phyloP scores from a whole-genome alignment of 37 sponge, comb jelly and placozoan species.

The Chondrosia reniformis region DNA sequence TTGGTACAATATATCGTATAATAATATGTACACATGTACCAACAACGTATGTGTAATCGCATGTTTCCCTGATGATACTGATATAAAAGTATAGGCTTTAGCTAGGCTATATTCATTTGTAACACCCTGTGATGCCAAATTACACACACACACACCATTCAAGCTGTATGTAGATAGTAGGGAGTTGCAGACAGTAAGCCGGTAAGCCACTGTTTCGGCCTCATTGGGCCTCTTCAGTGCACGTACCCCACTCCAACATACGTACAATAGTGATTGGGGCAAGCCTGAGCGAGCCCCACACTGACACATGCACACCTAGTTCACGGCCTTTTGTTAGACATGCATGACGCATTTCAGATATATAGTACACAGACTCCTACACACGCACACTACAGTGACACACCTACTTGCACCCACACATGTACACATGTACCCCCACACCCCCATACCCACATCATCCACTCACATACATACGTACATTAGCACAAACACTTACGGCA shows the following conservation, averaged over 20 bases:
- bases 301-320: neutral
- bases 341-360: neutral
- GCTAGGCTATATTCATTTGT: neutral
- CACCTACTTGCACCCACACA: neutral
- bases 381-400: too few species aligned
- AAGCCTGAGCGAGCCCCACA: neutral
- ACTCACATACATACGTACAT: neutral
- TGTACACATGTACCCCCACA: neutral
- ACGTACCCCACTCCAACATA: constrained; percentile 3
- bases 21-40: neutral
- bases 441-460: neutral
- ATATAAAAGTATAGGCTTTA: too few species aligned
- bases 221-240: neutral
- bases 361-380: too few species aligned
- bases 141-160: constrained; percentile 18
- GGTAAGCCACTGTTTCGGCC: constrained; percentile 4
- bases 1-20: too few species aligned
- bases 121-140: too few species aligned
- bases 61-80: neutral
- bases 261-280: neutral
- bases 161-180: constrained; percentile 6
- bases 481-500: neutral
- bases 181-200: constrained; percentile 1
- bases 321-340: constrained; percentile 3
- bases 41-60: neutral